Evolutionary conservation across 2,113 vertebrate species (phyloP).

Genomic region (Cyanoramphus novaezelandiae): DNA sequence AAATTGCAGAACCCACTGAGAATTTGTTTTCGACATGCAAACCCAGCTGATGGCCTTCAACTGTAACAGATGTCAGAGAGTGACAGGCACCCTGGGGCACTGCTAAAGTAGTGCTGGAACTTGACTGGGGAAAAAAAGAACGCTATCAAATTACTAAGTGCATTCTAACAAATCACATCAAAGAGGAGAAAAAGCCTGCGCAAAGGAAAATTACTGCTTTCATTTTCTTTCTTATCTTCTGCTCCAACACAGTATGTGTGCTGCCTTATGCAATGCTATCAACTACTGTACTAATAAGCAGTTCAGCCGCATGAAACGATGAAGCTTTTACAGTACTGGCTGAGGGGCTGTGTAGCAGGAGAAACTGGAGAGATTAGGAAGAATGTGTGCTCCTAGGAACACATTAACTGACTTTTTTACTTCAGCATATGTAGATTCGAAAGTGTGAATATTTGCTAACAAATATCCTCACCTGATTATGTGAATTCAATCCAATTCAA

Average conservation of each 20-base stretch:
- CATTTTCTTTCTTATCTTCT: background rate
- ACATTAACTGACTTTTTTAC: background rate
- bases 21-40: conserved; percentile 22
- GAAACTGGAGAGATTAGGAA: background rate
- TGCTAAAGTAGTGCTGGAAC: background rate
- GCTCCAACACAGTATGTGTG: background rate
- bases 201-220: conserved; percentile 43
- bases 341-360: background rate
- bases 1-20: conserved; percentile 22
- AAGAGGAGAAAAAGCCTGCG: background rate
- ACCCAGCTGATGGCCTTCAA: conserved; percentile 33
- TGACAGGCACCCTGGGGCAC: conserved; percentile 23
- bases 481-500: background rate
- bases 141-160: background rate
- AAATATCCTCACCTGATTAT: background rate
- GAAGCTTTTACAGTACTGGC: background rate
- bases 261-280: background rate
- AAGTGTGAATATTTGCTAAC: background rate
- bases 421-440: fast-evolving
- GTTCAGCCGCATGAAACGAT: background rate
- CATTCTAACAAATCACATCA: conserved; percentile 40
- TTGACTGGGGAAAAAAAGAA: background rate
- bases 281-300: background rate
- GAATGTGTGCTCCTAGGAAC: fast-evolving
- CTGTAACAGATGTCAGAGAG: conserved; percentile 16